phyloP scores from a whole-genome alignment of 2,888 invertebrate genomes.

The Nymphalis polychloros region DNA sequence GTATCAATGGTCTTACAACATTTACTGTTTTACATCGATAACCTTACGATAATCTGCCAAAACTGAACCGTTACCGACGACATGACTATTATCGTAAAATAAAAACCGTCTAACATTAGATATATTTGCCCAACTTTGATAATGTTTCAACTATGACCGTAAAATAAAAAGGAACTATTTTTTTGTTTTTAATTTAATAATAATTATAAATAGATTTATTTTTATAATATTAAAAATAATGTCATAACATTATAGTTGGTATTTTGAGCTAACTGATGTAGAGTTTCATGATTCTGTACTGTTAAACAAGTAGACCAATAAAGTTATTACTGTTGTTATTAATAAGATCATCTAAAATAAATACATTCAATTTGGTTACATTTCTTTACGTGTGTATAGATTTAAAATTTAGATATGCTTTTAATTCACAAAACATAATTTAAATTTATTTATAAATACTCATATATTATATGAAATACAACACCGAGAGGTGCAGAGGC shows the following conservation, averaged over 20 bases:
- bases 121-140: background rate
- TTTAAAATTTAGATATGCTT: background rate
- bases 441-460: background rate
- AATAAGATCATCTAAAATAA: no score
- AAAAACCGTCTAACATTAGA: background rate
- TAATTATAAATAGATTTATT: no score
- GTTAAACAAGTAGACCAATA: no score
- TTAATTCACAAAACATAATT: background rate
- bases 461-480: background rate
- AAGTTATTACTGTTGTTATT: no score
- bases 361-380: no score
- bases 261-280: no score
- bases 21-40: constrained; percentile 50
- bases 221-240: no score
- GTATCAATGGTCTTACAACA: constrained; percentile 51
- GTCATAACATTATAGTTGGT: no score
- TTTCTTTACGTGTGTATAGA: no score
- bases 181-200: background rate
- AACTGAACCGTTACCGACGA: constrained; percentile 24
- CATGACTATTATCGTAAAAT: constrained; percentile 12
- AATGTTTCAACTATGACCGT: background rate
- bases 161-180: background rate
- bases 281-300: no score
- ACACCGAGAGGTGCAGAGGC: constrained; percentile 5
- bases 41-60: constrained; percentile 60